Conservation (phyloP, 2,113 vertebrate species). For the Peucedramus taeniatus region DNA sequence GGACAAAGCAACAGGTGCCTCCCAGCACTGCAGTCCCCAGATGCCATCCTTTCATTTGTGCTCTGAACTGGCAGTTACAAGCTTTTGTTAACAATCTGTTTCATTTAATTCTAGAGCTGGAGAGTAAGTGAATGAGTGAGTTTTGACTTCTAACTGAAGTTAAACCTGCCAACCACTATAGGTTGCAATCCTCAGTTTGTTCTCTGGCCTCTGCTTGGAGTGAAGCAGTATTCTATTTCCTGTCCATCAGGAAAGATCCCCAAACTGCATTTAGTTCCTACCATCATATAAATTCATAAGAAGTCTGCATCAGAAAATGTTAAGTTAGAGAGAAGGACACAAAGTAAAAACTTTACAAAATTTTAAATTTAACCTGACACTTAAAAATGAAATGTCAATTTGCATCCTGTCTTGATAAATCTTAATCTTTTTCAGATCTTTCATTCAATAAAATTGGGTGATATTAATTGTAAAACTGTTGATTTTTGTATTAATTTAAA, state of each 20-base stretch:
- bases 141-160: neutral
- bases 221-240: neutral
- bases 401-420: neutral
- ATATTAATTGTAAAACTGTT: neutral
- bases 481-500: neutral
- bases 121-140: neutral
- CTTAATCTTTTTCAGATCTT: neutral
- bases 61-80: neutral
- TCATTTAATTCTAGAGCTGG: neutral
- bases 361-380: neutral
- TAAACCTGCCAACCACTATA: neutral
- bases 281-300: neutral
- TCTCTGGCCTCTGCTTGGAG: neutral
- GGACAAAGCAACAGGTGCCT: neutral
- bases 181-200: neutral
- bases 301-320: neutral
- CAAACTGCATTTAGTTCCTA: neutral
- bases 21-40: neutral
- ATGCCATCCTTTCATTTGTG: neutral
- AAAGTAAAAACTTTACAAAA: neutral
- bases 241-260: neutral
- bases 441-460: neutral
- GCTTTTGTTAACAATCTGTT: neutral
- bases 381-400: neutral
- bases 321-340: neutral